Evolutionary conservation across 2,888 invertebrate genomes (phyloP).

Genomic region (Morpho helenor): DNA sequence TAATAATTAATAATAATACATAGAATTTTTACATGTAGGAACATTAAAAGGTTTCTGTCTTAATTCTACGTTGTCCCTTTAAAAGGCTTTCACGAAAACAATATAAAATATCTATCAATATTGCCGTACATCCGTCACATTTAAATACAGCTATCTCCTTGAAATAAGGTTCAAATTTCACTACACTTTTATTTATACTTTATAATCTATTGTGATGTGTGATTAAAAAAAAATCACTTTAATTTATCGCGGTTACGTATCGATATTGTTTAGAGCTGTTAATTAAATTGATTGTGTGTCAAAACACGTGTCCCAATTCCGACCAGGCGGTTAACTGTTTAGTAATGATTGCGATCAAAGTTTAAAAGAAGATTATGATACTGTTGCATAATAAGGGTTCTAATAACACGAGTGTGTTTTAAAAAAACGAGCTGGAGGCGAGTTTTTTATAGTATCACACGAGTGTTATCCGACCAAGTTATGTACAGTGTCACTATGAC

Average conservation of each 20-base stretch:
- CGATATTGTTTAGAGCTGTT: slow-evolving; percentile 9
- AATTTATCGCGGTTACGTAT: slow-evolving; percentile 8
- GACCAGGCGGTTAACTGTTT: no score
- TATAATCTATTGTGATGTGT: slow-evolving; percentile 9
- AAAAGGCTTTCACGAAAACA: slow-evolving; percentile 8
- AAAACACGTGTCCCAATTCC: slow-evolving; percentile 1
- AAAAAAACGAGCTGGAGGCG: no score
- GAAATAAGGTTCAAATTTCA: slow-evolving; percentile 2
- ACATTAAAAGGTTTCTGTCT: background rate
- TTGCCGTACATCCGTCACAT: slow-evolving; percentile 8
- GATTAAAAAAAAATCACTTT: slow-evolving; percentile 2
- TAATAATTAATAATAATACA: no score
- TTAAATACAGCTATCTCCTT: background rate
- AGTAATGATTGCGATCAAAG: background rate
- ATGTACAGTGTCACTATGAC: no score
- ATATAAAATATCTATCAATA: slow-evolving; percentile 12
- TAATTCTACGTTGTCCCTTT: slow-evolving; percentile 1
- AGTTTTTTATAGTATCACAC: no score
- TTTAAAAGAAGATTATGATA: background rate
- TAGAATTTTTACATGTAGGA: no score
- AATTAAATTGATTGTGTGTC: slow-evolving; percentile 11
- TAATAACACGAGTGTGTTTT: no score
- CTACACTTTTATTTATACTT: background rate
- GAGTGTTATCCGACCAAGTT: no score
- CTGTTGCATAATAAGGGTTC: no score